A percentile compares a stretch with the other conserved stretches of the same genome.
phyloP scores from a whole-genome alignment of 2,113 vertebrate species.

The Tautogolabrus adspersus region DNA sequence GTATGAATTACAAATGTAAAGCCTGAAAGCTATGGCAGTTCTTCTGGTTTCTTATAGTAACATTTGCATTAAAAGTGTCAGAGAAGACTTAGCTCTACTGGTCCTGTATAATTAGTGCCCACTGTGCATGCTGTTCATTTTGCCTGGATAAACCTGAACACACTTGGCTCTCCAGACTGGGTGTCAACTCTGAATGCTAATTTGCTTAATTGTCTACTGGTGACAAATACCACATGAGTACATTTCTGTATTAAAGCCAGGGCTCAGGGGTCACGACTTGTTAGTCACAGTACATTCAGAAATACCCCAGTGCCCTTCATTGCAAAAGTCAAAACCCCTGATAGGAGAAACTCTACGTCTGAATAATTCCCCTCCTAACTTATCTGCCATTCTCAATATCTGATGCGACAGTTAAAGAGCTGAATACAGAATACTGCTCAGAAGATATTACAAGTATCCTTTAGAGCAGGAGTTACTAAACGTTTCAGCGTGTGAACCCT shows the following conservation, averaged over 20 bases:
- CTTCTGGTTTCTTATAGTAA: too few species aligned
- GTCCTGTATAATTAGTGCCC: conserved; percentile 32
- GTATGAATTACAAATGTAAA: not conserved
- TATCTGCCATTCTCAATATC: conserved; percentile 42
- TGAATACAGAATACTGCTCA: conserved; percentile 30
- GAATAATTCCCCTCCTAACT: conserved; percentile 24
- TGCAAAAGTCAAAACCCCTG: conserved; percentile 54
- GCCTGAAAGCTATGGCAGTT: too few species aligned
- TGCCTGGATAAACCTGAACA: conserved; percentile 52
- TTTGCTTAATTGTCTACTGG: conserved; percentile 72
- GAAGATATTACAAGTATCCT: conserved; percentile 11
- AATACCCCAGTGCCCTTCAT: conserved; percentile 56
- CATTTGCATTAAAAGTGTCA: conserved; percentile 7
- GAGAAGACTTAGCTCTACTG: conserved; percentile 6
- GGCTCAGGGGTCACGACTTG: conserved; percentile 53
- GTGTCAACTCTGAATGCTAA: conserved; percentile 56
- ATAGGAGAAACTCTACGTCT: conserved; percentile 31
- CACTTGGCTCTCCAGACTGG: conserved; percentile 41
- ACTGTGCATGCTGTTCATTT: conserved; percentile 44
- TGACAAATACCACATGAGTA: conserved; percentile 73
- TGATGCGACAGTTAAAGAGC: conserved; percentile 14
- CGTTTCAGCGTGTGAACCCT: too few species aligned
- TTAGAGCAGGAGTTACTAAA: conserved; percentile 6
- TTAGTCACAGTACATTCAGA: conserved; percentile 56
- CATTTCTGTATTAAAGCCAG: conserved; percentile 67